Conservation (phyloP, 2,113 vertebrate species). For the Elanus axillaris region DNA sequence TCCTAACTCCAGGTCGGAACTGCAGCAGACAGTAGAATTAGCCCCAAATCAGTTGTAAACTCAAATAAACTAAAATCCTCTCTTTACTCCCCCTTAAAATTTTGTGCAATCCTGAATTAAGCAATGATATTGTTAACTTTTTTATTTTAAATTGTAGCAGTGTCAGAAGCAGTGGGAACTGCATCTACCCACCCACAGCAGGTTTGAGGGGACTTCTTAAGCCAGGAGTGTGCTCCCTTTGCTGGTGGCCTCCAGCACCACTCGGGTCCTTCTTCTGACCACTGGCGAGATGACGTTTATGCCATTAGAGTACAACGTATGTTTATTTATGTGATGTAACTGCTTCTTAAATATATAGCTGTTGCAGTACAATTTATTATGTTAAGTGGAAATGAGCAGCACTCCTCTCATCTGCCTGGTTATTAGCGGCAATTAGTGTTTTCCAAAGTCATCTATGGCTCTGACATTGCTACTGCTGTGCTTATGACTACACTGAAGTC, state of each 20-base stretch:
- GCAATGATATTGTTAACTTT: background rate
- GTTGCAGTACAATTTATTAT: background rate
- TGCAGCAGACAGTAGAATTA: background rate
- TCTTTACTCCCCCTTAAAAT: background rate
- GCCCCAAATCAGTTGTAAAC: background rate
- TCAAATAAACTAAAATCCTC: background rate
- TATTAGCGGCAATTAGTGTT: background rate
- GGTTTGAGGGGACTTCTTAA: background rate
- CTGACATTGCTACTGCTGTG: background rate
- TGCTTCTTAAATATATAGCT: background rate
- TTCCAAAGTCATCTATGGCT: background rate
- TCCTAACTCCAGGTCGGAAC: background rate
- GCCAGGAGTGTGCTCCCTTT: background rate
- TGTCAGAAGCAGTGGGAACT: background rate
- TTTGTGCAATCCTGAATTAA: background rate
- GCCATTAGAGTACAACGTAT: background rate
- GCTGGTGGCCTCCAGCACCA: background rate
- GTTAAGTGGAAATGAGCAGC: background rate
- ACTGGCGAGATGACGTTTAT: background rate
- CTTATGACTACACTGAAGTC: background rate
- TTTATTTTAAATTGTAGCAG: background rate
- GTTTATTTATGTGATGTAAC: background rate
- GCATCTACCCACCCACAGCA: background rate
- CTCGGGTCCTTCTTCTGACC: background rate
- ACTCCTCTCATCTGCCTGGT: background rate